phyloP scores from a whole-genome alignment of 1,140 invertebrate species.

The Chionoecetes opilio region DNA sequence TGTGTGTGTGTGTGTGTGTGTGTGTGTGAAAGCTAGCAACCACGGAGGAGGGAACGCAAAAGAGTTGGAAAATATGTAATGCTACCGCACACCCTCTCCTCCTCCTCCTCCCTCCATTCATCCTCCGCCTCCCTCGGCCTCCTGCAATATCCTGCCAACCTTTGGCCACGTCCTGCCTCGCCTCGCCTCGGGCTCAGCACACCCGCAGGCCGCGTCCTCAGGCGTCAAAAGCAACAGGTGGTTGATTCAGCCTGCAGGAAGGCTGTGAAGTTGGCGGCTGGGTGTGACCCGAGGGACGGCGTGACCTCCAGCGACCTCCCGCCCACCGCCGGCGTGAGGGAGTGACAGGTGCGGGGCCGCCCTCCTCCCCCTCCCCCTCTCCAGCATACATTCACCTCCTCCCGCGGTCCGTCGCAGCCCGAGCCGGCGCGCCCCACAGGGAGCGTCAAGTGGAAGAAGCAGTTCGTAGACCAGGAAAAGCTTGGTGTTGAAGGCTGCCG shows the following conservation, averaged over 20 bases:
- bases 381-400: conserved; percentile 5
- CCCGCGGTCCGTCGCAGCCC: not conserved
- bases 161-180: not conserved
- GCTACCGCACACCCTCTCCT: not conserved
- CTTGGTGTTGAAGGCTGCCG: not conserved
- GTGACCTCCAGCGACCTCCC: conserved; percentile 13
- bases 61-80: not conserved
- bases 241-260: not conserved
- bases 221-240: not conserved
- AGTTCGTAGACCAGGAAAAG: not conserved
- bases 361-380: not conserved
- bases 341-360: conserved; percentile 5
- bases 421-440: not conserved
- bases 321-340: conserved; percentile 20
- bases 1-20: conserved; percentile 27
- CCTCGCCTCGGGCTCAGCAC: not conserved
- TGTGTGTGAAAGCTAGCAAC: not conserved
- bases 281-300: not conserved
- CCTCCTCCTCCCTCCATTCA: not conserved
- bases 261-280: not conserved
- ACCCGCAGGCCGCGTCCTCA: not conserved
- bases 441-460: not conserved
- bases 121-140: not conserved
- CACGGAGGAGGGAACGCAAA: not conserved
- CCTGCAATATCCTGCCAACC: not conserved